Base-by-base conservation (phyloP, 2,113 vertebrate species). In the Nettapus auritus region DNA sequence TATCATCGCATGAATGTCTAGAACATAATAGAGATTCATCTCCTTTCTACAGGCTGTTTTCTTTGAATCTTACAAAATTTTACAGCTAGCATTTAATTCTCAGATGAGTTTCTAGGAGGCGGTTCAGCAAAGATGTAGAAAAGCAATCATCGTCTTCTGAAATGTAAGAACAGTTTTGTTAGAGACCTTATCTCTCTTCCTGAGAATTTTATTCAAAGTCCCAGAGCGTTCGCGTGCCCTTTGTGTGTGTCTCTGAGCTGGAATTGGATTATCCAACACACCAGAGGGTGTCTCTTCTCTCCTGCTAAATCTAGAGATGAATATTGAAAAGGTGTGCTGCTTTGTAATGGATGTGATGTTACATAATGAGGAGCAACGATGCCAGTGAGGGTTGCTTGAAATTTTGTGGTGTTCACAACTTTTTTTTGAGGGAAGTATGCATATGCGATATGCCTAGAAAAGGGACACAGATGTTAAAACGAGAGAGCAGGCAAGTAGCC, bases 231-330 rank as follows among this genome's bases (percentile, higher is more conserved):
- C 29, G 0, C 63, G 3, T 38, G 52, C 46, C n/a, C 3, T 42
- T 67, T 63, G 18, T 42, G 36, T 46, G 44, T 22, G 23, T 86
- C 82, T 89, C 2, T 6, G 89, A 89, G 93, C 89, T 86, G 75
- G 82, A 76, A 84, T 8, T 70, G 88, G 79, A 63, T 93, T 91
- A 56, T 83, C 67, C 34, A 15, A 90, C 18, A 21, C 19, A 8
- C 82, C 86, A 84, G 82, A 90, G 90, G 76, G 82, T 91, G 71
- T 91, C 76, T 95, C 76, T 84, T 94, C 62, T 87, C 56, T 82
- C 81, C 83, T 95, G 66, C 77, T 64, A 62, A 83, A 84, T 66
- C 73, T 40, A 42, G 86, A 84, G 81, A 84, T 36, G 34, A 71
- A 42, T 53, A 4, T 4, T 60, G 48, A 23, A 48, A 74, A 71